Percentiles rank a stretch among this genome's conserved stretches.
These are phyloP conservation scores for Steinernema khuongi DNA, from an alignment of 1,140 invertebrate genomes.

Conservation along the genomic window DNA sequence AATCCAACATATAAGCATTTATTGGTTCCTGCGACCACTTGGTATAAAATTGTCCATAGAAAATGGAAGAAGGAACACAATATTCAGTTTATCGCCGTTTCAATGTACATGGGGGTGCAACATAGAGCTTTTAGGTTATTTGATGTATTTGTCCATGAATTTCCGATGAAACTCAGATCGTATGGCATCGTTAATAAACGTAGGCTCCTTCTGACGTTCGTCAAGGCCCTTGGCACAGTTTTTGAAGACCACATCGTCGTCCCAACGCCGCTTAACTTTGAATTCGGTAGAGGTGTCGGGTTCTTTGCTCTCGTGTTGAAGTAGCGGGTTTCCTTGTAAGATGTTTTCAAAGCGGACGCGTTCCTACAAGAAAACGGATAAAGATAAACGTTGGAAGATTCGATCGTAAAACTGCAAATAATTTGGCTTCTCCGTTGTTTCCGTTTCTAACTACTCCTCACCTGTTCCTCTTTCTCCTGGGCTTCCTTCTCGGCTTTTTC, in stretches of 20 bases:
- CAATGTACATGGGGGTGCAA: neutral
- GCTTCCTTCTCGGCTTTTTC: constrained; percentile 72
- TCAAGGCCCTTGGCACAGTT: constrained; percentile 94
- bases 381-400: too few relatives aligned
- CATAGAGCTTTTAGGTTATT: constrained; percentile 45
- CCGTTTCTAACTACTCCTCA: too few relatives aligned
- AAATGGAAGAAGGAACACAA: too few relatives aligned
- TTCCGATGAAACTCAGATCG: constrained; percentile 86
- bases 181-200: constrained; percentile 95
- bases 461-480: too few relatives aligned
- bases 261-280: constrained; percentile 89
- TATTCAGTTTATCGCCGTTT: neutral
- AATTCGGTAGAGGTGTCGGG: constrained; percentile 71
- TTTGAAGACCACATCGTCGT: constrained; percentile 99
- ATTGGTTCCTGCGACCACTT: too few relatives aligned
- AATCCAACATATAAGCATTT: too few relatives aligned
- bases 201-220: constrained; percentile 73
- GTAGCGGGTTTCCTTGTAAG: constrained; percentile 87
- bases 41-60: too few relatives aligned
- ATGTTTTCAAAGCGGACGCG: constrained; percentile 96
- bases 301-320: constrained; percentile 70
- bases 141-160: constrained; percentile 59
- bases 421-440: too few relatives aligned
- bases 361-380: constrained; percentile 74
- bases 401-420: too few relatives aligned